Conservation (phyloP, 2,797 vertebrate species). For the Onychomys arenicola region DNA sequence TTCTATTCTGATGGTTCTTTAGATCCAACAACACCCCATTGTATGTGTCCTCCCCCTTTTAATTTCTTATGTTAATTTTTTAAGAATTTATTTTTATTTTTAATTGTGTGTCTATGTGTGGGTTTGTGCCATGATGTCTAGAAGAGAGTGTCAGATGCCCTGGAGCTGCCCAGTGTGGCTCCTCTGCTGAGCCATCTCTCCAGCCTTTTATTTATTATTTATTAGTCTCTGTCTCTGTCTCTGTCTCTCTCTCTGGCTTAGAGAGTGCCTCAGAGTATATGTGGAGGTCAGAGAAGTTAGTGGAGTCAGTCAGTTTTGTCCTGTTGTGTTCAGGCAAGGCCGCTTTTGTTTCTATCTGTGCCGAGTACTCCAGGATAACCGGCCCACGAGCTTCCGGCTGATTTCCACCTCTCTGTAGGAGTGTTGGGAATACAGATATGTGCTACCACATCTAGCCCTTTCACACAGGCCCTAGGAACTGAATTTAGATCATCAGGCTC, state of each 20-base stretch:
- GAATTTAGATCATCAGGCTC: no score
- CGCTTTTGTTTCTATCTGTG: background rate
- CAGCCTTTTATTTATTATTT: background rate
- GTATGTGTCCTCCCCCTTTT: background rate
- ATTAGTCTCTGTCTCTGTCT: no score
- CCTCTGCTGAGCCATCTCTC: background rate
- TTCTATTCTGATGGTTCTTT: conserved; percentile 43
- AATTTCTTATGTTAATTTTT: background rate
- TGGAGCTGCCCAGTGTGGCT: background rate
- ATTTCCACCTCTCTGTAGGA: background rate
- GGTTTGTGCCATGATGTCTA: no score
- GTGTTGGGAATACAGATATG: no score
- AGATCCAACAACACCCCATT: background rate
- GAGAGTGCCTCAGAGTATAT: background rate
- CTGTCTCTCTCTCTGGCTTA: no score
- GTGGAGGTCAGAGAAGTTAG: background rate
- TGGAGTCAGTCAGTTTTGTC: background rate
- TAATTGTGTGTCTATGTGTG: background rate
- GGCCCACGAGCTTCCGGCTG: background rate
- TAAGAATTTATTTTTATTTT: background rate
- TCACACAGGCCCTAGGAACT: background rate
- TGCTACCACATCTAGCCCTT: background rate
- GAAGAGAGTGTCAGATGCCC: background rate
- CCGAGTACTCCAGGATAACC: background rate
- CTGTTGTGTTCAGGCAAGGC: background rate